Conservation (phyloP, 2,888 invertebrate species). For the Adineta ricciae region DNA sequence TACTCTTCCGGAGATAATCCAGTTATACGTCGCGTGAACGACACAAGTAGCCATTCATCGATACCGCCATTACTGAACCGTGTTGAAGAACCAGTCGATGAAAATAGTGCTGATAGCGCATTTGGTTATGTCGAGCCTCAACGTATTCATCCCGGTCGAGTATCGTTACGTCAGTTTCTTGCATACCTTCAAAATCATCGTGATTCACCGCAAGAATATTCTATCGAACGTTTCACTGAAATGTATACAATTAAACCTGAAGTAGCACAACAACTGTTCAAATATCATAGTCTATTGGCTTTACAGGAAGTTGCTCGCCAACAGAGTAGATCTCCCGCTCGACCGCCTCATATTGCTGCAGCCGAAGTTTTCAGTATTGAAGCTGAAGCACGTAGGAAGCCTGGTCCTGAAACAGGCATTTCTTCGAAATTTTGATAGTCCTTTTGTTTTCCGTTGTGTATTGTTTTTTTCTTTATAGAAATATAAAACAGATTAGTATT, state of each 20-base stretch:
- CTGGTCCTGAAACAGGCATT: not conserved
- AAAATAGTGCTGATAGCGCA: not conserved
- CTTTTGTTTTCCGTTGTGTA: not conserved
- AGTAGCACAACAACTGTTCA: not conserved
- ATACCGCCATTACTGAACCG: not conserved
- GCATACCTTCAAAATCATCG: not conserved
- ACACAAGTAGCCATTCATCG: not conserved
- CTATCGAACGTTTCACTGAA: not conserved
- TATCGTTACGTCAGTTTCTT: constrained; percentile 16
- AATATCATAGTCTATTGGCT: not conserved
- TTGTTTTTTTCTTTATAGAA: not conserved
- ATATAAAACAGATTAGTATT: not conserved
- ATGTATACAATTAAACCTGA: not conserved
- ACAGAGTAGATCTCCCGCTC: not conserved
- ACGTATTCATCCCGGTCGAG: not conserved
- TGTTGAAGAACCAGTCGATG: not conserved
- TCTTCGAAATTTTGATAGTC: not conserved
- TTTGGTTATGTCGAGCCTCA: constrained; percentile 13
- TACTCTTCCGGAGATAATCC: not conserved
- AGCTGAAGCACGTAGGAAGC: not conserved
- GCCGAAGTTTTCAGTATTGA: not conserved
- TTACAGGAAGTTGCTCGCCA: not conserved
- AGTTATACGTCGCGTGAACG: not conserved
- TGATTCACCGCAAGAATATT: not conserved
- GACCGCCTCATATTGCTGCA: not conserved